A percentile compares a stretch with the other conserved stretches of the same genome.
phyloP scores from a whole-genome alignment of 2,113 vertebrate species.

The Triplophysa dalaica region DNA sequence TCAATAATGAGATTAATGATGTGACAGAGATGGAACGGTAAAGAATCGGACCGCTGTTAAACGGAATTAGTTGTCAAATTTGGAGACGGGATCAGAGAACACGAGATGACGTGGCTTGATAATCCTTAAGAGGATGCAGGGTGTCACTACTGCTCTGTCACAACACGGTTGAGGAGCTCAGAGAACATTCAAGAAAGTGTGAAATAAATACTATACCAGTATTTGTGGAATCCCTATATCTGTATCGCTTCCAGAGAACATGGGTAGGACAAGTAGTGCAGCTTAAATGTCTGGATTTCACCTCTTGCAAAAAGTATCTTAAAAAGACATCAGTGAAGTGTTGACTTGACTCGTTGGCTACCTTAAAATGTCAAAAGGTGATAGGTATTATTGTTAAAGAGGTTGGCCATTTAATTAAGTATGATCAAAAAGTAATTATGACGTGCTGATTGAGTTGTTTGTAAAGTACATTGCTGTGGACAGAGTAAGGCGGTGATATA shows the following conservation, averaged over 20 bases:
- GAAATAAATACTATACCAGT: constrained; percentile 23
- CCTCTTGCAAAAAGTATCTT: background rate
- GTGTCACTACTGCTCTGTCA: constrained; percentile 43
- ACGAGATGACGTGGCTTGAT: constrained; percentile 48
- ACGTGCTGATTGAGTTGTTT: too few relatives aligned
- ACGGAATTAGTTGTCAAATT: constrained; percentile 70
- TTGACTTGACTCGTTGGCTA: background rate
- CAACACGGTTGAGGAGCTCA: constrained; percentile 40
- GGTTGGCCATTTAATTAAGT: background rate
- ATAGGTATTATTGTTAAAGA: background rate
- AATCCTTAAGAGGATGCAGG: constrained; percentile 50
- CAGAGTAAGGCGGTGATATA: too few relatives aligned
- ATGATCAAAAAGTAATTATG: too few relatives aligned
- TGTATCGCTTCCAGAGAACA: constrained; percentile 9
- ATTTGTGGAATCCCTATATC: constrained; percentile 16
- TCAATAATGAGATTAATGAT: constrained; percentile 80
- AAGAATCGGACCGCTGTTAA: constrained; percentile 67
- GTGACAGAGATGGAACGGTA: constrained; percentile 67
- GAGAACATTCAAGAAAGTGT: constrained; percentile 42
- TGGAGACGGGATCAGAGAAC: constrained; percentile 54
- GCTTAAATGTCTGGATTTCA: background rate
- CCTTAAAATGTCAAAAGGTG: background rate
- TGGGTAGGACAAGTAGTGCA: background rate
- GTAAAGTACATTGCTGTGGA: too few relatives aligned
- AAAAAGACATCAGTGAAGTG: background rate